Conservation (phyloP, 2,888 invertebrate species). For the Malacosoma neustria region DNA sequence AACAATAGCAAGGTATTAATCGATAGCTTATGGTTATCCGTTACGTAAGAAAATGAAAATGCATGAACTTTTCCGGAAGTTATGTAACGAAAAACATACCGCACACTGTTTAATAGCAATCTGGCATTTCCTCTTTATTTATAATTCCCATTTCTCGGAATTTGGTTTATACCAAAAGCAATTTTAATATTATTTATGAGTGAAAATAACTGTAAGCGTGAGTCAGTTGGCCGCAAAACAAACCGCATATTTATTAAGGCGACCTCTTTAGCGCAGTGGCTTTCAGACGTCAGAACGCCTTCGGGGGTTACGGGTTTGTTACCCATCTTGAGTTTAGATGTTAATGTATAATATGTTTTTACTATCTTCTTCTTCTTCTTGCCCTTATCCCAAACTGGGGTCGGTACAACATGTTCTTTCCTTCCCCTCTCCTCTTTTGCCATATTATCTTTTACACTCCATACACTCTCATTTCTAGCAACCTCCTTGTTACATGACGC, state of each 20-base stretch:
- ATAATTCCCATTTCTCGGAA: slow-evolving; percentile 24
- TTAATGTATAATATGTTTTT: too few relatives aligned
- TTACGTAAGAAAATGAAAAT: slow-evolving; percentile 38
- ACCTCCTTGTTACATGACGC: too few relatives aligned
- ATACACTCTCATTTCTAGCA: too few relatives aligned
- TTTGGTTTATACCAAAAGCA: slow-evolving; percentile 26
- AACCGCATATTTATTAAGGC: slow-evolving; percentile 14
- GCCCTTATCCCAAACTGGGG: too few relatives aligned
- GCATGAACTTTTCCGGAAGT: slow-evolving; percentile 26
- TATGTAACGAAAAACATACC: slow-evolving; percentile 25
- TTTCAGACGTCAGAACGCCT: too few relatives aligned
- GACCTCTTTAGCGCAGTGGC: too few relatives aligned
- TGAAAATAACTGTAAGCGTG: slow-evolving; percentile 23
- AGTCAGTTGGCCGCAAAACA: slow-evolving; percentile 23
- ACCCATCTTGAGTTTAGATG: too few relatives aligned
- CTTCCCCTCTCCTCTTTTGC: too few relatives aligned
- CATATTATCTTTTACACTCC: too few relatives aligned
- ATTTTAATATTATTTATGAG: slow-evolving; percentile 28
- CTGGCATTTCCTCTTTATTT: not conserved
- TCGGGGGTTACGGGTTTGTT: too few relatives aligned
- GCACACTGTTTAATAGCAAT: not conserved
- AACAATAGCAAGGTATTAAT: not conserved
- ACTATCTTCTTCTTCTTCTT: too few relatives aligned
- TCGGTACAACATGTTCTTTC: too few relatives aligned
- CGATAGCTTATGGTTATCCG: slow-evolving; percentile 1